phyloP scores from a whole-genome alignment of 2,888 invertebrate genomes.

The Brachyptera putata region DNA sequence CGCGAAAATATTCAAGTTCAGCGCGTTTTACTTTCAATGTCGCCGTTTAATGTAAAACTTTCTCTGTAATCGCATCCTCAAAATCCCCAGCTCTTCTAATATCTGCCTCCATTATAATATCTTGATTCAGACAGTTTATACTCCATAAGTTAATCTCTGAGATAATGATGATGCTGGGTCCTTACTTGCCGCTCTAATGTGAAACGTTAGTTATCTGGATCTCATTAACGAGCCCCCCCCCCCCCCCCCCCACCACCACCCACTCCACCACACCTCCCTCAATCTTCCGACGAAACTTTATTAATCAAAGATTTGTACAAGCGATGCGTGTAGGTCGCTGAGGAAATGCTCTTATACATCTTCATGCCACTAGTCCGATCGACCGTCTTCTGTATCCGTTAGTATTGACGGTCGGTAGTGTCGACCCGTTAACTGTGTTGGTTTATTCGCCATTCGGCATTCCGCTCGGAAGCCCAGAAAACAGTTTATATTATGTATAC shows the following conservation, averaged over 20 bases:
- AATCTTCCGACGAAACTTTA: background rate
- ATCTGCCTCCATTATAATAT: too few species aligned
- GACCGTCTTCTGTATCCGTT: too few species aligned
- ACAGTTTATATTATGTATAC: too few species aligned
- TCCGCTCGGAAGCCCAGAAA: background rate
- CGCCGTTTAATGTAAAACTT: too few species aligned
- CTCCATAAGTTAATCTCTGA: conserved; percentile 1
- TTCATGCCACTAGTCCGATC: background rate
- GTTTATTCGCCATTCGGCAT: background rate
- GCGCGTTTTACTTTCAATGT: too few species aligned
- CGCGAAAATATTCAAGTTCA: too few species aligned
- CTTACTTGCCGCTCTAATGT: background rate
- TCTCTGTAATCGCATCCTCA: too few species aligned
- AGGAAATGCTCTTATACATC: background rate
- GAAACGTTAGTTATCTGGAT: conserved; percentile 10
- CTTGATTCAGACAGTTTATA: background rate
- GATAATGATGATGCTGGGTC: background rate
- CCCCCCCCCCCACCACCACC: background rate
- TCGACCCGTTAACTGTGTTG: background rate
- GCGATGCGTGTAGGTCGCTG: background rate
- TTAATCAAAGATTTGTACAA: background rate
- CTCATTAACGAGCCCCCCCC: conserved; percentile 3
- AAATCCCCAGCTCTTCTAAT: too few species aligned
- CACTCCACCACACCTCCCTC: background rate
- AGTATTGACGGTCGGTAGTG: too few species aligned